Conservation (phyloP, 2,888 invertebrate genomes). For the Strigamia transsilvanica region DNA sequence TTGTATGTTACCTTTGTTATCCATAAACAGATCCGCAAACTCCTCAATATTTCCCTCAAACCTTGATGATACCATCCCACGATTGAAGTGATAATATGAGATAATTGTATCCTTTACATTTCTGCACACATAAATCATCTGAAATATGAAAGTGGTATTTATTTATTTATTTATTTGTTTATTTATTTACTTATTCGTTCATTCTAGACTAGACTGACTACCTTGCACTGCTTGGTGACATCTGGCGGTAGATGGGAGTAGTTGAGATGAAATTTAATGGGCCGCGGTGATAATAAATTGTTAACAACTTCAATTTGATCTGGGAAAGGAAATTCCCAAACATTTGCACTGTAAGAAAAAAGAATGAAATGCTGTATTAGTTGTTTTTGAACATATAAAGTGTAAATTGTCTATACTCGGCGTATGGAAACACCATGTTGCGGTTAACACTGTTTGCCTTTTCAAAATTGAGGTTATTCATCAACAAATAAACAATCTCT, state of each 20-base stretch:
- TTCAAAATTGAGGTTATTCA: constrained; percentile 74
- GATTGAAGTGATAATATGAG: neutral
- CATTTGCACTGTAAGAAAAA: neutral
- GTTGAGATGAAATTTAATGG: neutral
- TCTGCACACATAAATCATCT: constrained; percentile 6
- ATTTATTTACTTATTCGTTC: no score
- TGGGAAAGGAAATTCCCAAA: neutral
- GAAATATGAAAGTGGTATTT: neutral
- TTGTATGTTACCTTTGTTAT: neutral
- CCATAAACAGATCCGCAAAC: neutral
- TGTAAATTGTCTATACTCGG: neutral
- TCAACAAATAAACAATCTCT: constrained; percentile 90
- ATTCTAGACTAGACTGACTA: neutral
- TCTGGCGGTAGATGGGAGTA: neutral
- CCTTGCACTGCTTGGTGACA: neutral
- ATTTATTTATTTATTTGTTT: no score
- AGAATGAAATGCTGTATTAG: neutral
- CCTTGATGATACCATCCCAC: no score
- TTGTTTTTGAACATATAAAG: neutral
- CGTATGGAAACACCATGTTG: neutral
- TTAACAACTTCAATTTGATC: neutral
- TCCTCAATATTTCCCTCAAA: constrained; percentile 1
- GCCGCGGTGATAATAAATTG: neutral
- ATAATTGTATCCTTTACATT: neutral
- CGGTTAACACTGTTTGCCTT: constrained; percentile 69